Percentiles rank a stretch among this genome's conserved stretches.
These are phyloP conservation scores for Phengaris alcon DNA, from an alignment of 2,888 invertebrate species.

Conservation along the genomic window DNA sequence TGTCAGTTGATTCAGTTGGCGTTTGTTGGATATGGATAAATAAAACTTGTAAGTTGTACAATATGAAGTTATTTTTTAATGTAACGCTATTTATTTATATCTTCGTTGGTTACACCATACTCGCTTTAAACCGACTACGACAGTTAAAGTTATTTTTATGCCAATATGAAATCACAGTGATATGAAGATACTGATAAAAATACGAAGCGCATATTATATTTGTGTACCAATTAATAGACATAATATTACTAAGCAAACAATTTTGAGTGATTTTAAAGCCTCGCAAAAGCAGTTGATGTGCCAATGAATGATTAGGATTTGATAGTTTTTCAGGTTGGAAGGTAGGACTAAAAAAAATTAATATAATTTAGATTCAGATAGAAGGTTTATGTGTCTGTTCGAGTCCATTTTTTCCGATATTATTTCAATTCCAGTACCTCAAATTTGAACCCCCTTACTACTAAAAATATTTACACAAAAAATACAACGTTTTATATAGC, in stretches of 20 bases:
- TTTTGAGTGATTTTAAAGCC: not conserved
- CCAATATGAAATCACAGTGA: not conserved
- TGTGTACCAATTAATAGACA: not conserved
- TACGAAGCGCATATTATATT: not conserved
- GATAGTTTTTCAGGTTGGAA: not conserved
- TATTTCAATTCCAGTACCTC: too few relatives aligned
- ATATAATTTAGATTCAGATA: not conserved
- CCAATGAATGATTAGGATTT: conserved; percentile 13
- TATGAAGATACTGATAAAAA: not conserved
- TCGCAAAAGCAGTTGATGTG: conserved; percentile 13
- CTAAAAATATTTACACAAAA: too few relatives aligned
- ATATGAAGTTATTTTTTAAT: too few relatives aligned
- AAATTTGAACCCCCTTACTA: too few relatives aligned
- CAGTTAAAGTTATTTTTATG: not conserved
- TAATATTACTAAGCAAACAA: conserved; percentile 5
- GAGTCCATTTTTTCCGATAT: not conserved
- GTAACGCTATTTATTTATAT: not conserved
- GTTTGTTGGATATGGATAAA: too few relatives aligned
- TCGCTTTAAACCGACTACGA: not conserved
- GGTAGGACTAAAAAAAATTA: not conserved
- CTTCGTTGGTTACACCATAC: not conserved
- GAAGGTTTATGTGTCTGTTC: not conserved
- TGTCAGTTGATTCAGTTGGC: too few relatives aligned
- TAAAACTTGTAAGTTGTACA: too few relatives aligned
- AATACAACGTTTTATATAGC: too few relatives aligned